Evolutionary conservation across 1,140 invertebrate species (phyloP), one percentile per base, ranked within the genome.

Genomic region (Nomia melanderi): DNA sequence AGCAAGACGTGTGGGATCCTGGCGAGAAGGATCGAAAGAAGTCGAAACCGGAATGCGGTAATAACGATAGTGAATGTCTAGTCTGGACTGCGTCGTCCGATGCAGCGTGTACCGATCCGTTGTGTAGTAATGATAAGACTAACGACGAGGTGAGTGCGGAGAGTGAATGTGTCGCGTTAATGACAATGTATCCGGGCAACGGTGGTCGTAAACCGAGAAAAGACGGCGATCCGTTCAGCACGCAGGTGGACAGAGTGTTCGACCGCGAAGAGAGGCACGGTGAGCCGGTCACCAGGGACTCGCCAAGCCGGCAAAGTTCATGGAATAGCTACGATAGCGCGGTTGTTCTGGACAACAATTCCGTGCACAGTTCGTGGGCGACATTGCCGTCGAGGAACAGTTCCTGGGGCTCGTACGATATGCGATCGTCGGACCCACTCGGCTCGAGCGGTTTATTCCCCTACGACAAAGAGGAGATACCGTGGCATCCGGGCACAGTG

Each of bases 351-450:
- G 93, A 93, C 41, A 93, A 92, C 76, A 93, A 92, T 71, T 96
- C 96, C n/a, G 93, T 96, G 29, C 96, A 97, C 88, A 96, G 96
- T 81, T 97, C 96, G 31, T 97, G 96, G 96, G 96, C 96, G 62
- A 94, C 93, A 3, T 78, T 94, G 47, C 94, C 95, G 2, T 95
- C 95, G 23, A 91, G 95, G 39, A 96, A 96, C 77, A 96, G 95
- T 88, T 96, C 95, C 4, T 96, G 95, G 94, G 95, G 95, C 2
- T 96, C 95, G 12, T 96, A 95, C 83, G 96, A 96, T 79, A 94
- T 95, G 90, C 81, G 92, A 14, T 91, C 92, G 0, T 78, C 84
- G 64, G 92, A 91, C 62, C 77, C 90, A 5, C 73, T 91, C 6
- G 93, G 91, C 5, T 90, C 90, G 25, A 93, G 92, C 41, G 92